Evolutionary conservation across 2,113 vertebrate genomes (phyloP), one percentile per base, ranked within the genome.

Genomic region (Erinaceus europaeus): DNA sequence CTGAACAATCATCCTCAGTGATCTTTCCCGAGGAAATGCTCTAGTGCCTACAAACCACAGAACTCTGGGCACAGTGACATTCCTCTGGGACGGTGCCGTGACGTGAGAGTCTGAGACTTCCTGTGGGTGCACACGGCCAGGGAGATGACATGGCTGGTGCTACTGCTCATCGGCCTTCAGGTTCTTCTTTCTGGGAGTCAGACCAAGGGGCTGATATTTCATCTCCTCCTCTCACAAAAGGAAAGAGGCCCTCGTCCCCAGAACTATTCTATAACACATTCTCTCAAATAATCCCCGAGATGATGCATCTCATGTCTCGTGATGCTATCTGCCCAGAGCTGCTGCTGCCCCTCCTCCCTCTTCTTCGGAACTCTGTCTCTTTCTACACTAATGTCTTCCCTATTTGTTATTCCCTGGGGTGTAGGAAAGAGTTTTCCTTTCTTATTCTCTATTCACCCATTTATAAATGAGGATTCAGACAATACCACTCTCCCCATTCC

Each of bases 271-370:
- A 89, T 94, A 95, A 97, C 84, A 89, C 78, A 89, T 67, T 73
- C 72, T 92, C 93, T 94, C 88, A 92, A 94, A 96, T 0, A 94
- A 90, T 93, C 88, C 42, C 82, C 90, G 90, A 95, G 72, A 91
- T 93, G 89, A 90, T 89, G 90, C 88, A 86, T 91, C 94, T 90
- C 85, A 36, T 96, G 94, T 91, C 94, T 90, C 85, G 38, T 96
- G 94, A 96, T 59, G 55, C 53, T 0, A 1, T 27, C 25, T 57
- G 25, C 18, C 14, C 18, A 55, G 18, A 55, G 18, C 52, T 57
- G 7, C 23, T 57, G 55, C 55, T 57, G n/a, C n/a, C n/a, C n/a
- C n/a, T n/a, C n/a, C 64, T 79, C 36, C 65, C 59, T 84, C 57
- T 87, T 67, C 80, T 18, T 5, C 82, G 73, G 80, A 90, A 68